Base-by-base conservation (phyloP, 2,113 vertebrate genomes). In the Australoheros scitulus region DNA sequence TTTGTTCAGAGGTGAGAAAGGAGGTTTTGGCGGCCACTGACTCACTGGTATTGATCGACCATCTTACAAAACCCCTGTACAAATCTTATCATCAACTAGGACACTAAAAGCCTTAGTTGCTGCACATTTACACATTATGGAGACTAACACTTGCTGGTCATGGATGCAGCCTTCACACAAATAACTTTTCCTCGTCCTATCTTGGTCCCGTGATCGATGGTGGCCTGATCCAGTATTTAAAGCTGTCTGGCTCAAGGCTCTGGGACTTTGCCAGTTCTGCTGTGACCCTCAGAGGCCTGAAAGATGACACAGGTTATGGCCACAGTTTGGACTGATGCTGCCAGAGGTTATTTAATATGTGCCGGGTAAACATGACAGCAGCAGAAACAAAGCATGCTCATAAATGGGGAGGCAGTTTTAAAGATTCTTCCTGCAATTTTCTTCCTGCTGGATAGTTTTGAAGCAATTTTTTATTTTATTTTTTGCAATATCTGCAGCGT, bases 321-420 rank as follows among this genome's bases (percentile, higher is more conserved):
- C 77, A 76, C 77, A 86, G 90, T 90, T 93, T 92, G 82, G 83
- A 85, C 87, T 85, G 88, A 91, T 63, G 6, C 72, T 20, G 58
- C 34, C 88, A 91, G 89, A 93, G 88, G 91, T 93, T 90, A 87
- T 91, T 94, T 92, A 91, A 91, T 81, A 78, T 65, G 79, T 29
- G 82, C 9, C 38, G 14, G 34, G 76, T 79, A 90, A 92, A 91
- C 87, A 89, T 43, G 74, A 89, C 63, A 84, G 60, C 63, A 1
- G 65, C 29, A 65, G 18, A 57, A 64, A 76, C 50, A 7, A 22
- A 59, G 52, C 36, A 26, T 7, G 15, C 9, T 6, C 5, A 11
- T 64, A 70, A 24, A 68, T 29, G 3, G 7, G 9, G 32, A 55
- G 8, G 38, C 7, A 58, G 41, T 22, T 63, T 55, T 11, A 3